Conservation (phyloP, 1,140 invertebrate species). For the Lepidurus couesii region DNA sequence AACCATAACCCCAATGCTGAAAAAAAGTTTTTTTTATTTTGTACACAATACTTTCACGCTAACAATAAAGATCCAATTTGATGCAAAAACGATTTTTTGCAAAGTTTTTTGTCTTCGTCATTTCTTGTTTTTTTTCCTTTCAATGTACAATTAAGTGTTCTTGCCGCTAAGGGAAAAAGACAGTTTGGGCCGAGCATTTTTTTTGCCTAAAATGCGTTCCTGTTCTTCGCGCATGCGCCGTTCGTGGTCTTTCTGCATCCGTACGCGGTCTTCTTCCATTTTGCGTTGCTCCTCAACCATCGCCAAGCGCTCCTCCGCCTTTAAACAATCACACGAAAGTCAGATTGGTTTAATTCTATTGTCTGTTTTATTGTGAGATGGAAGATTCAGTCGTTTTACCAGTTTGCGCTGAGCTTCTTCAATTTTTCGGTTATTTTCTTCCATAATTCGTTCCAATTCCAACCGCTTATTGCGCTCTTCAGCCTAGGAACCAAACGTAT, state of each 20-base stretch:
- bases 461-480: constrained; percentile 90
- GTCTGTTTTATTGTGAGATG: too few relatives aligned
- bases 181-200: constrained; percentile 90
- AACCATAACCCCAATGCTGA: too few relatives aligned
- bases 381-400: constrained; percentile 54
- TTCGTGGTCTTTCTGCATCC: constrained; percentile 85
- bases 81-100: too few relatives aligned
- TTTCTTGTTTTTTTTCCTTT: neutral
- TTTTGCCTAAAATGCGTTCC: constrained; percentile 93
- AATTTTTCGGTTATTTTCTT: constrained; percentile 95
- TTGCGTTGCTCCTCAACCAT: constrained; percentile 94
- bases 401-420: constrained; percentile 93
- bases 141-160: neutral
- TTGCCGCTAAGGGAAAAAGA: constrained; percentile 68
- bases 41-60: too few relatives aligned
- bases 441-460: constrained; percentile 91
- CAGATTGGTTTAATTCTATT: neutral
- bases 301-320: constrained; percentile 93
- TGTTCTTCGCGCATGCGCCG: constrained; percentile 88
- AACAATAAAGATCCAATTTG: too few relatives aligned
- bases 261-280: constrained; percentile 90
- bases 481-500: constrained; percentile 57
- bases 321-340: constrained; percentile 30
- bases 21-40: too few relatives aligned
- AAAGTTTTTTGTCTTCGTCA: too few relatives aligned